phyloP scores from a whole-genome alignment of 1,140 invertebrate genomes.

The Aphis craccivora region DNA sequence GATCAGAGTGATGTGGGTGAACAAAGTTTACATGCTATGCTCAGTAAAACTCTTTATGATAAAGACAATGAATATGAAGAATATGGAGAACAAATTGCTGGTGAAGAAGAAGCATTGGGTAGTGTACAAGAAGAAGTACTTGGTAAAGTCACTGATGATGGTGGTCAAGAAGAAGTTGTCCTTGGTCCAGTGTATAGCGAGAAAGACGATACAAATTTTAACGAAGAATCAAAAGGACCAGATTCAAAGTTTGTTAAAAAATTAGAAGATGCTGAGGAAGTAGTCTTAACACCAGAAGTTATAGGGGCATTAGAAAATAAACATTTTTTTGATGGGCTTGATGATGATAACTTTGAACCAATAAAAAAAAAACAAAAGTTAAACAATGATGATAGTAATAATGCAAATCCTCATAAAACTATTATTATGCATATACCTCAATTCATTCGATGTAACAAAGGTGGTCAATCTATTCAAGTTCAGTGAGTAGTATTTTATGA shows the following conservation, averaged over 20 bases:
- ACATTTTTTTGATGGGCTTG: slow-evolving; percentile 26
- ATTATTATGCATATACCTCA: slow-evolving; percentile 52
- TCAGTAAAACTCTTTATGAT: slow-evolving; percentile 32
- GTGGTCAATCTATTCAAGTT: slow-evolving; percentile 57
- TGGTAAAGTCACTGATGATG: slow-evolving; percentile 11
- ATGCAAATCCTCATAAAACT: slow-evolving; percentile 45
- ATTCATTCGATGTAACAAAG: slow-evolving; percentile 46
- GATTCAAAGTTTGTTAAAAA: neutral
- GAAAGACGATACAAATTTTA: neutral
- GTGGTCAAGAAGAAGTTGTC: neutral
- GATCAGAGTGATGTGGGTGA: slow-evolving; percentile 39
- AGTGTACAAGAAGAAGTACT: slow-evolving; percentile 49
- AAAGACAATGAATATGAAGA: slow-evolving; percentile 1
- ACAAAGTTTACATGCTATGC: slow-evolving; percentile 45
- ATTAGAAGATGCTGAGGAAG: slow-evolving; percentile 34
- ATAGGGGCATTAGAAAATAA: neutral
- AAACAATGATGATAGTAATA: neutral
- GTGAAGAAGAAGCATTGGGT: neutral
- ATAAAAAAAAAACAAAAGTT: slow-evolving; percentile 48
- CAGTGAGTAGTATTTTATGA: slow-evolving; percentile 48
- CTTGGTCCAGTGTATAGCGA: slow-evolving; percentile 10
- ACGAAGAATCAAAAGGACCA: neutral
- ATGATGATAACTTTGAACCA: slow-evolving; percentile 51
- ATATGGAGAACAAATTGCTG: neutral
- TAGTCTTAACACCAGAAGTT: slow-evolving; percentile 2